These are phyloP conservation scores for Xestobium rufovillosum DNA, from an alignment of 2,888 invertebrate species.

Conservation along the genomic window DNA sequence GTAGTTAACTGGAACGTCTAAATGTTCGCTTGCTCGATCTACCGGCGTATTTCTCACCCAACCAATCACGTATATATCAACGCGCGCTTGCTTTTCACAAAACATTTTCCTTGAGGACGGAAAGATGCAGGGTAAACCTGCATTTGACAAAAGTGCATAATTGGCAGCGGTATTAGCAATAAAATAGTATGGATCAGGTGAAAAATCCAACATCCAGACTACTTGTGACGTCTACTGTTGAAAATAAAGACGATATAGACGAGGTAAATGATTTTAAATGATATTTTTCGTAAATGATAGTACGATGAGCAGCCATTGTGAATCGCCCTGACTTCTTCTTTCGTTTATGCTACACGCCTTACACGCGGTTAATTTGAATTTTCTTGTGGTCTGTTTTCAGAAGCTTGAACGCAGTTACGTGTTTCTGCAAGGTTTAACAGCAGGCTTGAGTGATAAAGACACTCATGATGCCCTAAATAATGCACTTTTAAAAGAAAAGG, in stretches of 20 bases:
- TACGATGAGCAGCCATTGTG: constrained; percentile 50
- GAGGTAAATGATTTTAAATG: constrained; percentile 63
- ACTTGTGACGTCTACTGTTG: constrained; percentile 74
- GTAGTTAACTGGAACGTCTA: too few relatives aligned
- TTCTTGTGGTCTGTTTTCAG: constrained; percentile 51
- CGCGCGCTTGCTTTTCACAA: constrained; percentile 45
- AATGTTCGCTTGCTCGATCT: constrained; percentile 24
- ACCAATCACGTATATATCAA: constrained; percentile 40
- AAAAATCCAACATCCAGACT: constrained; percentile 62
- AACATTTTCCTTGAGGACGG: constrained; percentile 44
- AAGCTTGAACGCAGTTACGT: constrained; percentile 82
- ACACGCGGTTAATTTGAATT: constrained; percentile 38
- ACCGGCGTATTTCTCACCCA: constrained; percentile 28
- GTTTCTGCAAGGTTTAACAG: constrained; percentile 67
- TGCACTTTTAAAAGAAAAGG: constrained; percentile 78
- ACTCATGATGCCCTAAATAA: constrained; percentile 87
- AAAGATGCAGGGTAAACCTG: constrained; percentile 57
- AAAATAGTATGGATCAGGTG: constrained; percentile 52
- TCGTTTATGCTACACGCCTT: constrained; percentile 35
- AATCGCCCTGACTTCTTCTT: constrained; percentile 41
- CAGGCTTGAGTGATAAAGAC: constrained; percentile 86
- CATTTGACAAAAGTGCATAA: constrained; percentile 50
- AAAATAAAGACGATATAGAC: constrained; percentile 84
- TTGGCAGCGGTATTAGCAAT: constrained; percentile 47
- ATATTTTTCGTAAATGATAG: constrained; percentile 42